phyloP scores from a whole-genome alignment of 2,888 invertebrate species.

The Keiferia lycopersicella region DNA sequence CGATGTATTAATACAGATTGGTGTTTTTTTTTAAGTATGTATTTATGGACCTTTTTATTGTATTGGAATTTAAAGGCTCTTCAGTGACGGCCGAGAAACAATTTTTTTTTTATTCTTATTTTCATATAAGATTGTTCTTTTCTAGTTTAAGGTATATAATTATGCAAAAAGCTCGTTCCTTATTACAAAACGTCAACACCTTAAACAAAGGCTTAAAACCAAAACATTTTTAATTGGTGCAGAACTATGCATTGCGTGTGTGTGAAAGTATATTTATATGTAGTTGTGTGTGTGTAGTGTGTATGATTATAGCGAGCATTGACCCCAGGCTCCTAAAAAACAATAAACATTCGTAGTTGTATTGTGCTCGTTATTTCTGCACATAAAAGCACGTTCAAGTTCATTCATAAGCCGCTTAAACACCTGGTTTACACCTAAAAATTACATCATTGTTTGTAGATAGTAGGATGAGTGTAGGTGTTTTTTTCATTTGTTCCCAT shows the following conservation, averaged over 20 bases:
- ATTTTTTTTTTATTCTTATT: no score
- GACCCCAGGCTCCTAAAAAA: constrained; percentile 25
- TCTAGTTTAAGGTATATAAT: no score
- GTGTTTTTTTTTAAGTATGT: background rate
- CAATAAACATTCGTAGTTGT: constrained; percentile 24
- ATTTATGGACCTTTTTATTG: background rate
- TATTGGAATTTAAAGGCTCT: no score
- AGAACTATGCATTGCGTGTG: background rate
- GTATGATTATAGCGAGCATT: constrained; percentile 18
- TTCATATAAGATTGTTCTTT: no score
- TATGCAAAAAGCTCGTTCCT: no score
- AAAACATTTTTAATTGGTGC: constrained; percentile 17
- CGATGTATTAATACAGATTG: background rate
- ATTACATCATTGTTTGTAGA: no score
- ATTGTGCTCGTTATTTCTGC: constrained; percentile 6
- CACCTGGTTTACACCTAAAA: background rate
- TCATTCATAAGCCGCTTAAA: constrained; percentile 13
- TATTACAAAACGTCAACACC: background rate
- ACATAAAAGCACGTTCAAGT: background rate
- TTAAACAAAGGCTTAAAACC: background rate
- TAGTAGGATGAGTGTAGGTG: no score
- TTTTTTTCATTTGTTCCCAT: no score
- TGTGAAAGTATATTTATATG: background rate
- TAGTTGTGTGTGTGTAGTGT: no score
- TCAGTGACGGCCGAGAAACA: no score